These are phyloP conservation scores for Dysidea cf. avara DNA, from an alignment of 37 sponge, comb jelly and placozoan species.

Conservation along the genomic window DNA sequence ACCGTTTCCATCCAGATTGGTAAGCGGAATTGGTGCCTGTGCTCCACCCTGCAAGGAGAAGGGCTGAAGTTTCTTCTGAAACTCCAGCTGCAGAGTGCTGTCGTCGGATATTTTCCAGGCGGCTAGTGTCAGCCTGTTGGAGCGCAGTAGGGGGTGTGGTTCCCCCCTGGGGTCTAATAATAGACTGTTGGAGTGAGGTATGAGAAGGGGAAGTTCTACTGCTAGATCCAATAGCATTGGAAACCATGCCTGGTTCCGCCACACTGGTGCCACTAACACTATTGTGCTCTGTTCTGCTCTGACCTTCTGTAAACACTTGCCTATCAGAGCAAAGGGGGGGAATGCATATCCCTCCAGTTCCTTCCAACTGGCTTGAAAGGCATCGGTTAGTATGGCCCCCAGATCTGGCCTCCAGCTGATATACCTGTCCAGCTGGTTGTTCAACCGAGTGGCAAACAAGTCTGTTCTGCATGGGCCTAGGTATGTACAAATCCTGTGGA, in stretches of 20 bases:
- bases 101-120: constrained; percentile 2
- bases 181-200: too few species aligned
- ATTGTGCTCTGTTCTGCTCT: constrained; percentile 9
- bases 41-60: constrained; percentile 8
- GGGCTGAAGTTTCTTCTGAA: neutral
- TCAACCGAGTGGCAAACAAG: constrained; percentile 52
- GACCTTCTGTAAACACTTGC: constrained; percentile 45
- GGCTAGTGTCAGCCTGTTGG: too few species aligned
- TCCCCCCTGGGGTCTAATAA: too few species aligned
- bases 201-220: constrained; percentile 14
- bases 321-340: too few species aligned
- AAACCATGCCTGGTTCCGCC: constrained; percentile 35
- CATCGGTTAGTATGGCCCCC: constrained; percentile 55
- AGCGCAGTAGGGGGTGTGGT: too few species aligned
- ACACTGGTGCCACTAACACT: too few species aligned
- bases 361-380: constrained; percentile 26
- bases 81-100: constrained; percentile 1
- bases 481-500: too few species aligned
- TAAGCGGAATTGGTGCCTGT: neutral
- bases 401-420: too few species aligned
- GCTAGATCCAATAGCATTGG: constrained; percentile 15
- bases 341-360: constrained; percentile 33
- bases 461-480: too few species aligned
- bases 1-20: constrained; percentile 4
- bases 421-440: constrained; percentile 43